Base-by-base conservation (phyloP, 2,888 invertebrate species). In the Epirrita christyi region DNA sequence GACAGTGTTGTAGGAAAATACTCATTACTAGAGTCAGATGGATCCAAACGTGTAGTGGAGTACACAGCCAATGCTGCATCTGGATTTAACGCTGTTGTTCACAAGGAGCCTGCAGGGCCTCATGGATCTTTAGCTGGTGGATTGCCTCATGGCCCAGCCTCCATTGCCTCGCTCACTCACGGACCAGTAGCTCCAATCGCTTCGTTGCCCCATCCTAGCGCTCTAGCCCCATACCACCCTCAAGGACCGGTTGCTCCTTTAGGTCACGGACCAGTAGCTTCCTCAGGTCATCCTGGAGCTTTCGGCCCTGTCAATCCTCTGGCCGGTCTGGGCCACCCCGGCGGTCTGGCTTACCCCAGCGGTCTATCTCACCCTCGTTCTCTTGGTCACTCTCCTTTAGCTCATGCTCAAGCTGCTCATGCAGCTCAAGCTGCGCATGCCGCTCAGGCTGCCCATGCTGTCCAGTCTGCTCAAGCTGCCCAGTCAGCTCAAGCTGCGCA, bases 41-140 rank as follows among this genome's bases (percentile, higher is more conserved):
- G 94, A 65, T 93, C 92, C 7, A 85, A 84, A 62, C 92, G 94
- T 59, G 92, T 92, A 10, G 94, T 94, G 1, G 94, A 94, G 65
- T 94, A 94, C 65, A 73, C 78, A 13, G 83, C 85, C 36, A 79
- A 86, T 62, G 76, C 85, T 46, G 76, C 79, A 29, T 72, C 78
- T 62, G 85, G 83, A 63, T 86, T 86, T 66, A 83, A 83, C 60
- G 85, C 85, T 47, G 78, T 85, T 11, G 81, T 86, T 10, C 80
- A 81, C 55, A 85, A 86, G 52, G 83, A 83, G 28, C 82, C 81
- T 59, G 76, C 81, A 15, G 66, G 67, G 49, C 66, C 66, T 53
- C 55, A 50, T 38, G 60, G 61, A 34, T 4, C 48, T 28, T 55
- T 62, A 37, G 56, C 55, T 32, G 54, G 57, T 37, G 55, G 57